Conservation (phyloP, 2,888 invertebrate genomes). For the Pseudanteris insignis region DNA sequence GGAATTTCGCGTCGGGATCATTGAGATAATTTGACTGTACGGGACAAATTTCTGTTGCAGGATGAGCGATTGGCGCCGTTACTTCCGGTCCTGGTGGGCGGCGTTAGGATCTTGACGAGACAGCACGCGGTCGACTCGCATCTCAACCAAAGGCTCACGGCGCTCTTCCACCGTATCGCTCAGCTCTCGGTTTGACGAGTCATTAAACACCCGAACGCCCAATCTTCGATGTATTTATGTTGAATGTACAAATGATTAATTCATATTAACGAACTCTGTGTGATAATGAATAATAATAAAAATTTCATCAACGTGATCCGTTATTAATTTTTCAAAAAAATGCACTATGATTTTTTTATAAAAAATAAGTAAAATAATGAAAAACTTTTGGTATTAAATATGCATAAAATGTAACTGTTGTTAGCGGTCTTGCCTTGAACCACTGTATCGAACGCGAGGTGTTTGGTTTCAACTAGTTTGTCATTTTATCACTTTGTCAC, state of each 20-base stretch:
- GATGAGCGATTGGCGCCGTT: slow-evolving; percentile 69
- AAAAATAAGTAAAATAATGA: no score
- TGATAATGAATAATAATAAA: slow-evolving; percentile 21
- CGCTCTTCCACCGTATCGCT: slow-evolving; percentile 69
- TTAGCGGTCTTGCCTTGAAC: slow-evolving; percentile 53
- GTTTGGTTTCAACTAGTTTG: slow-evolving; percentile 47
- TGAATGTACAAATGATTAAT: slow-evolving; percentile 5
- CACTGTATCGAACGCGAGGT: slow-evolving; percentile 28
- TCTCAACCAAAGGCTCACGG: slow-evolving; percentile 69
- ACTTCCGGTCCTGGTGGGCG: slow-evolving; percentile 71
- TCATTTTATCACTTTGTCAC: slow-evolving; percentile 47
- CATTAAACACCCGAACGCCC: slow-evolving; percentile 40
- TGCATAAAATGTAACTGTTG: slow-evolving; percentile 53
- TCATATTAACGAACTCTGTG: slow-evolving; percentile 8
- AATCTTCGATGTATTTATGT: slow-evolving; percentile 20
- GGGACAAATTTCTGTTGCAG: slow-evolving; percentile 50
- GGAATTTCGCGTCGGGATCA: slow-evolving; percentile 35
- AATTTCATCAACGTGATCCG: no score
- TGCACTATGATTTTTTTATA: slow-evolving; percentile 1
- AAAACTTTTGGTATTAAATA: no score
- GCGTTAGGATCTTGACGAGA: slow-evolving; percentile 70
- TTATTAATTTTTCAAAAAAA: neutral
- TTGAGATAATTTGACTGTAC: slow-evolving; percentile 43
- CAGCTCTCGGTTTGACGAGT: slow-evolving; percentile 66
- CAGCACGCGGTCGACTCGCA: slow-evolving; percentile 70